A percentile compares a stretch with the other conserved stretches of the same genome.
These are phyloP conservation scores for Oeneis ivallda DNA, from an alignment of 2,888 invertebrate genomes.

Conservation along the genomic window DNA sequence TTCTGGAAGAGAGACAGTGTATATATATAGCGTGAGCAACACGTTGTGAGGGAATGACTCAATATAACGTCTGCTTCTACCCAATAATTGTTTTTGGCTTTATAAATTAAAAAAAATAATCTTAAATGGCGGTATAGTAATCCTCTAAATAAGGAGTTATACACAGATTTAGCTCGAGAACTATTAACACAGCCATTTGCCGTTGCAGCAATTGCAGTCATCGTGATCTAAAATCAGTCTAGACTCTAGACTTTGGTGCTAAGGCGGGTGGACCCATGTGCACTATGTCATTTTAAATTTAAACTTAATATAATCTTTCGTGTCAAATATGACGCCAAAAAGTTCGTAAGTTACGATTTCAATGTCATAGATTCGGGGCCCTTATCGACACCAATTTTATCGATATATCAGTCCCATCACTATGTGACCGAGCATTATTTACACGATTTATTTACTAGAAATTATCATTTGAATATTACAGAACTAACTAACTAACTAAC, in stretches of 20 bases:
- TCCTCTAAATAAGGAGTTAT: no score
- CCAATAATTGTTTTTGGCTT: no score
- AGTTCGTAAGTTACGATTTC: background rate
- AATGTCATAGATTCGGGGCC: background rate
- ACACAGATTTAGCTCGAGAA: no score
- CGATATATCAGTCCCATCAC: constrained; percentile 25
- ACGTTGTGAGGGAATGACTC: no score
- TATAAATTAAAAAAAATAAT: no score
- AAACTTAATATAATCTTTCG: background rate
- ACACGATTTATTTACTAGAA: constrained; percentile 34
- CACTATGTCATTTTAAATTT: background rate
- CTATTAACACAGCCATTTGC: background rate
- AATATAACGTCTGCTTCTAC: no score
- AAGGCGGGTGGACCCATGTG: background rate
- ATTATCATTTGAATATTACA: constrained; percentile 31
- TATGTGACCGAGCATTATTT: constrained; percentile 36
- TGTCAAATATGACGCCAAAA: background rate
- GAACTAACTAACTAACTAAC: constrained; percentile 40
- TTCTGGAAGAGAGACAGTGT: no score
- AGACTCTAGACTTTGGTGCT: background rate
- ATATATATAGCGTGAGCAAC: no score
- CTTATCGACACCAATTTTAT: constrained; percentile 5
- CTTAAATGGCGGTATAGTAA: no score
- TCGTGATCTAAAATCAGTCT: no score
- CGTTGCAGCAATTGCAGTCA: background rate